Evolutionary conservation across 1,140 invertebrate species (phyloP), one percentile per base, ranked within the genome.

Genomic region (Brachionus sp.): DNA sequence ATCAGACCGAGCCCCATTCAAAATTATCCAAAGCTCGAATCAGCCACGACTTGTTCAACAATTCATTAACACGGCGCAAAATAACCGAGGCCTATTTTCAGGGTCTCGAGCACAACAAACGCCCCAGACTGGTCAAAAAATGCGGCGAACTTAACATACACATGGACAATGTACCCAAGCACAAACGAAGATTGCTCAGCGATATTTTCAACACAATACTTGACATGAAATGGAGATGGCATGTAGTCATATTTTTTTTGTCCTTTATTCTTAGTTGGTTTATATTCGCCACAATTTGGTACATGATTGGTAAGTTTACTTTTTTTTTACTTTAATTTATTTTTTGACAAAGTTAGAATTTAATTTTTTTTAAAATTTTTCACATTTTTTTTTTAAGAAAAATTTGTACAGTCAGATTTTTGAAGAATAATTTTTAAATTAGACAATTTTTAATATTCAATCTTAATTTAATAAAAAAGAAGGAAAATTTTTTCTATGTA

Each of bases 161-260:
- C 12, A 80, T 80, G 46, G 33, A 80, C 35, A 80, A 80, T 66
- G 77, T 80, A 10, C 50, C 77, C 5, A 90, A 94, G 86, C 91
- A 93, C 86, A 91, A 94, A 86, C 77, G 77, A 9, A 57, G 77
- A 16, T 16, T 80, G 9, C 39, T 80, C 16, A 80, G 62, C 13
- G 77, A 95, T 50, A 93, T 95, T 88, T 95, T 94, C 86, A 94
- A 94, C 53, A 93, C 90, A 64, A 90, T 93, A 90, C 93, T 95
- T 80, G 80, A 82, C 42, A 53, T 82, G 35, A 66, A 70, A 23
- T 82, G 80, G 80, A 1, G 80, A 29, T 66, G 57, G 57, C 57
- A 66, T 10, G 25, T 82, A n/a, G 23, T 66, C 33, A 66, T 82
- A 33, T 66, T 82, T 70, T 16, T 68, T 16, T 68, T 70, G n/a